Evolutionary conservation across 1,140 invertebrate genomes (phyloP).

Genomic region (Drosophila cardini): DNA sequence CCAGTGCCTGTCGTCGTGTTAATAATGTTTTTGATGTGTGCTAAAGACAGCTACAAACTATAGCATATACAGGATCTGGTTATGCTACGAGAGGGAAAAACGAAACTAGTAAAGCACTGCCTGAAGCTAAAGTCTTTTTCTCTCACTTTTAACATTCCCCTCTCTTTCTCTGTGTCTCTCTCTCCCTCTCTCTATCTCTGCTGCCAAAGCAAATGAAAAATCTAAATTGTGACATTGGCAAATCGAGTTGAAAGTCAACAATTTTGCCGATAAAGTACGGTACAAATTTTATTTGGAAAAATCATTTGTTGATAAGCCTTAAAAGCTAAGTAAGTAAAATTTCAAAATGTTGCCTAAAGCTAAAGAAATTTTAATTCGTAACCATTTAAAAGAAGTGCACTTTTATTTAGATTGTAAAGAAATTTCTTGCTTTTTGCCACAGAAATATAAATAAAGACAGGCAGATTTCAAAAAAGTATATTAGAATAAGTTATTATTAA

Average conservation of each 20-base stretch:
- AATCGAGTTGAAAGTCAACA: slow-evolving; percentile 41
- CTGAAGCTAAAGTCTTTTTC: slow-evolving; percentile 7
- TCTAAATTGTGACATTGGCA: slow-evolving; percentile 30
- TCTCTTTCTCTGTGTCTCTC: not conserved
- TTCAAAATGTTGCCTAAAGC: not conserved
- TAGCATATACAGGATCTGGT: slow-evolving; percentile 28
- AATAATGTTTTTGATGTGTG: slow-evolving; percentile 82
- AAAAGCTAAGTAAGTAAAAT: too few species aligned
- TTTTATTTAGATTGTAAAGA: too few species aligned
- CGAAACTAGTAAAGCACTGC: slow-evolving; percentile 24
- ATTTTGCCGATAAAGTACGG: slow-evolving; percentile 9
- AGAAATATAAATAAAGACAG: too few species aligned
- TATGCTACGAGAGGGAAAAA: slow-evolving; percentile 4
- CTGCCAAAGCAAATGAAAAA: slow-evolving; percentile 44
- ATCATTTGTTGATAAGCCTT: not conserved
- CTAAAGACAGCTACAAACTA: slow-evolving; percentile 76
- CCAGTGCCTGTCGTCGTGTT: slow-evolving; percentile 63
- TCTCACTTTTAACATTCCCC: not conserved
- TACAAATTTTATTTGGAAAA: not conserved
- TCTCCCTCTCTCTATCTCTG: not conserved
- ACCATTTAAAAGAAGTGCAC: too few species aligned
- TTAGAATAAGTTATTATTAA: too few species aligned
- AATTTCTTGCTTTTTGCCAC: too few species aligned
- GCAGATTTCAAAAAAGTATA: too few species aligned
- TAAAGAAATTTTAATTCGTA: too few species aligned